Evolutionary conservation across 2,888 invertebrate genomes (phyloP), one percentile per base, ranked within the genome.

Genomic region (Drosophila peninsularis): DNA sequence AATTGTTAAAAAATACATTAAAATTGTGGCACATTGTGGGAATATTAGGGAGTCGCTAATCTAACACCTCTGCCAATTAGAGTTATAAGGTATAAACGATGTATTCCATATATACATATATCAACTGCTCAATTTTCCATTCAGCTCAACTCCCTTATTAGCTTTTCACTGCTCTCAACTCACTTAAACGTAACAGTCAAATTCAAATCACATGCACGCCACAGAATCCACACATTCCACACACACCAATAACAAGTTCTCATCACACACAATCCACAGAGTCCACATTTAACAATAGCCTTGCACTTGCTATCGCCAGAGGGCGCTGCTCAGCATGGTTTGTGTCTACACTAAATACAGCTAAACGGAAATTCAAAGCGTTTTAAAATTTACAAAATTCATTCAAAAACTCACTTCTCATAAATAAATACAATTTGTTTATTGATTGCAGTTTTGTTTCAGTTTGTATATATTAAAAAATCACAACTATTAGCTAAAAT

Each of bases 401-500:
- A 0, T 24, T 24, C 4, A 4, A 24, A 32, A 21, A 42, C 13
- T 41, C 1, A 0, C 11, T 42, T 9, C 21, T 5, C 39, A 41
- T 39, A 54, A 71, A 54, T 56, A 70, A 57, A 42, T 37, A 39
- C 19, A 17, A 17, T 19, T 5, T 53, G 27, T 52, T 44, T 32
- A 55, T 36, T 61, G 30, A 19, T 54, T 39, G 41, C 17, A 17
- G 24, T 36, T 56, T 68, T 50, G 32, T 53, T 69, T 44, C 5
- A 53, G 19, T 58, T 58, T 30, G 13, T 34, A 42, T 56, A 55
- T 66, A 76, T 19, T 27, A 30, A 52, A 56, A 65, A 27, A 47
- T 36, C 24, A 34, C 57, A 72, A 60, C 41, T 63, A 73, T 61
- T 37, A 61, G 17, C 68, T 75, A 75, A 72, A 64, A 78, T 75